A percentile compares a stretch with the other conserved stretches of the same genome.
phyloP scores from a whole-genome alignment of 1,140 invertebrate species.

The Anastatus disparis region DNA sequence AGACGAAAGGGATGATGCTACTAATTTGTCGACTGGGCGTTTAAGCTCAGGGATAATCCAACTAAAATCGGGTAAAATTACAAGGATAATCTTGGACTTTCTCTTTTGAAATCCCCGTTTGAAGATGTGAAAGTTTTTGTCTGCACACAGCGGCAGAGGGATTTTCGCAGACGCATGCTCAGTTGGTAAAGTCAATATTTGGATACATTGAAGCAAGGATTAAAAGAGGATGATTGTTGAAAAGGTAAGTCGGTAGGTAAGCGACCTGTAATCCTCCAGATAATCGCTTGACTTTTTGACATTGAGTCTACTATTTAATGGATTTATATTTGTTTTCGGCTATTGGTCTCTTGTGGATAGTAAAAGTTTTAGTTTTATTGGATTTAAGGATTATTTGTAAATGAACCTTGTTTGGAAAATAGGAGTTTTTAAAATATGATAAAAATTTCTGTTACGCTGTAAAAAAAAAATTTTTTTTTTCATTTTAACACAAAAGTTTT shows the following conservation, averaged over 20 bases:
- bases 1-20: not conserved
- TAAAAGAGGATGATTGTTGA: conserved; percentile 16
- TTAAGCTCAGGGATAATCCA: conserved; percentile 16
- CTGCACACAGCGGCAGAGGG: too few species aligned
- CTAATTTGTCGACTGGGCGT: conserved; percentile 37
- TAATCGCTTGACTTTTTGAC: conserved; percentile 39
- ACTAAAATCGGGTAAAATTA: conserved; percentile 5
- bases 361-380: too few species aligned
- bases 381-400: too few species aligned
- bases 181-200: conserved; percentile 45
- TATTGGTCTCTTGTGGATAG: not conserved
- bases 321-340: not conserved
- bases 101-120: too few species aligned
- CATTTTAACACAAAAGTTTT: too few species aligned
- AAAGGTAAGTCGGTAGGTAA: conserved; percentile 35
- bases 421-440: too few species aligned
- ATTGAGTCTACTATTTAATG: conserved; percentile 3
- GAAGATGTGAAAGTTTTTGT: too few species aligned
- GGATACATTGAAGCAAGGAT: conserved; percentile 16
- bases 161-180: conserved; percentile 19
- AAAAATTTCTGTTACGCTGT: too few species aligned
- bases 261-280: conserved; percentile 39
- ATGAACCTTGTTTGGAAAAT: too few species aligned
- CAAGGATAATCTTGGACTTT: conserved; percentile 14
- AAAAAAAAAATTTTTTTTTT: too few species aligned